These are phyloP conservation scores for Drosophila villosipedis DNA, from an alignment of 2,888 invertebrate genomes.

Conservation along the genomic window DNA sequence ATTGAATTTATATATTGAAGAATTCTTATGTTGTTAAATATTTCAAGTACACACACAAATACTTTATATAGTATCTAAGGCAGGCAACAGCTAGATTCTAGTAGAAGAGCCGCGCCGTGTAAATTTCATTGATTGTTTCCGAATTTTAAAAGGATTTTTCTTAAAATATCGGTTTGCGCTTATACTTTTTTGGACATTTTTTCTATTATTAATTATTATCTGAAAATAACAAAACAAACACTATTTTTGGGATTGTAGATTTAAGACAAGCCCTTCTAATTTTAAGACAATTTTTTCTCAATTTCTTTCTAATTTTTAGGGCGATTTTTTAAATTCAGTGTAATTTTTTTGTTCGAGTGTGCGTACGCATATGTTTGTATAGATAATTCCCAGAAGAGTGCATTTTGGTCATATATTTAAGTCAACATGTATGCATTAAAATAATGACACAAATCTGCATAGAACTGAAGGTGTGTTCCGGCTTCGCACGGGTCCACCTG, in stretches of 20 bases:
- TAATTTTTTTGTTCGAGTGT: neutral
- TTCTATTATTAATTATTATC: neutral
- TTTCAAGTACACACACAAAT: neutral
- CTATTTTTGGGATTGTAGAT: too few relatives aligned
- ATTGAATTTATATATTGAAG: too few relatives aligned
- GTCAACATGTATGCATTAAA: too few relatives aligned
- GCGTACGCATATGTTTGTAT: neutral
- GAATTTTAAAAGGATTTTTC: neutral
- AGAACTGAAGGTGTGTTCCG: neutral
- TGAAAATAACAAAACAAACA: too few relatives aligned
- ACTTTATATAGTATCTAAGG: neutral
- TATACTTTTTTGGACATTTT: neutral
- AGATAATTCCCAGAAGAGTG: neutral
- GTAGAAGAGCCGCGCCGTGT: neutral
- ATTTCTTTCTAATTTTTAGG: neutral
- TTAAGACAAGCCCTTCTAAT: too few relatives aligned
- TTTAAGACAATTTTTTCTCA: neutral
- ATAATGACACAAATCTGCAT: neutral
- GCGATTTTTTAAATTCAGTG: neutral
- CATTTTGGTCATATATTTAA: too few relatives aligned
- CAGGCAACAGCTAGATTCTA: neutral
- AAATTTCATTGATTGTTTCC: neutral
- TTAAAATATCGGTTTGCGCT: neutral
- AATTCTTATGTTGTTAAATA: neutral
- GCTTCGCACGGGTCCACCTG: neutral